A percentile compares a stretch with the other conserved stretches of the same genome.
These are phyloP conservation scores for Porites divaricata DNA, from an alignment of 92 coral and sea anemone genomes.

Conservation along the genomic window DNA sequence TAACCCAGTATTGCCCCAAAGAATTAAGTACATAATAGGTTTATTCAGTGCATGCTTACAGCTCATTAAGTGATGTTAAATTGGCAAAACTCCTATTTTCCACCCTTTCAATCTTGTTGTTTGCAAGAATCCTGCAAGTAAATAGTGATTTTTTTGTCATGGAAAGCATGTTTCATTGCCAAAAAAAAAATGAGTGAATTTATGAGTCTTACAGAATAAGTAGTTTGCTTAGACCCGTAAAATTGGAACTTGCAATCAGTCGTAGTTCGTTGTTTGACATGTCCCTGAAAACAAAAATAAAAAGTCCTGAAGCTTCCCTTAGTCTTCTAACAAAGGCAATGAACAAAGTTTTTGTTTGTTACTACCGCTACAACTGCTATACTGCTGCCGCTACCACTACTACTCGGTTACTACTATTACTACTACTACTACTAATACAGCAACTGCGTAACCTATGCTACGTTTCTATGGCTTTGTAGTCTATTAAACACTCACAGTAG, in stretches of 20 bases:
- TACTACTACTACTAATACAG: too few species aligned
- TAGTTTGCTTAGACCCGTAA: conserved; percentile 15
- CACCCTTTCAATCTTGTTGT: conserved; percentile 27
- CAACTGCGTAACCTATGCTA: too few species aligned
- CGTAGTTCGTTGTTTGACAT: conserved; percentile 17
- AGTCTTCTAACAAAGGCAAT: too few species aligned
- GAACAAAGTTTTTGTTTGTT: too few species aligned
- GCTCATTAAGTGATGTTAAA: neutral
- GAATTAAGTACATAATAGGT: neutral
- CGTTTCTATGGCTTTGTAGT: neutral
- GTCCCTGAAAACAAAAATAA: conserved; percentile 12
- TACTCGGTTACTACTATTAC: too few species aligned
- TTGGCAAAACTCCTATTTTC: conserved; percentile 8
- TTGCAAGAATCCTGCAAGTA: conserved; percentile 20
- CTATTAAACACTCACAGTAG: conserved; percentile 13
- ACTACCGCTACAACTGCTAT: too few species aligned
- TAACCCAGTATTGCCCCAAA: neutral
- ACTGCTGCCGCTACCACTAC: too few species aligned
- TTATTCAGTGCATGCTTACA: conserved; percentile 12
- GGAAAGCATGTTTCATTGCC: too few species aligned
- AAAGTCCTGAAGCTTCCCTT: too few species aligned
- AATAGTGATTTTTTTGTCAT: neutral
- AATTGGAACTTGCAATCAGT: conserved; percentile 13
- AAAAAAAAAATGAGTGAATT: neutral
- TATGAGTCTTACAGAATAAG: conserved; percentile 1